phyloP scores from a whole-genome alignment of 92 coral and sea anemone genomes.

The Scolanthus callimorphus region DNA sequence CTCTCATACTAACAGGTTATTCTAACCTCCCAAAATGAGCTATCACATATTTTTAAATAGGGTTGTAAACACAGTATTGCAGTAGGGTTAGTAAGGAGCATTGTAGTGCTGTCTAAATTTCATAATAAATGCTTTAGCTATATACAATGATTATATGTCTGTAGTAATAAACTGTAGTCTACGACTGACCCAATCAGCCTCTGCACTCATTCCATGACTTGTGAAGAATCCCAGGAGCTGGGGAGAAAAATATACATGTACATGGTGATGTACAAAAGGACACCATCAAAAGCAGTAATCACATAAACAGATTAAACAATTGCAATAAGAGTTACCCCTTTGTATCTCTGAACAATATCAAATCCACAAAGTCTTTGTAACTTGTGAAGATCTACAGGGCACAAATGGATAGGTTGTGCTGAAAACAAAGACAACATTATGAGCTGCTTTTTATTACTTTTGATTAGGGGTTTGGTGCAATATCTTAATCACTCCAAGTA shows the following conservation, averaged over 20 bases:
- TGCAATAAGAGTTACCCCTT: too few relatives aligned
- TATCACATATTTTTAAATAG: too few relatives aligned
- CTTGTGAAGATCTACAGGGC: constrained; percentile 75
- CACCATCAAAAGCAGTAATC: neutral
- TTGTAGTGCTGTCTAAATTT: too few relatives aligned
- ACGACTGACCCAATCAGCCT: constrained; percentile 47
- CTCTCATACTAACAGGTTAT: too few relatives aligned
- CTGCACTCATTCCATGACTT: constrained; percentile 34
- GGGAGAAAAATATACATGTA: neutral
- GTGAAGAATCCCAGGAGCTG: constrained; percentile 52
- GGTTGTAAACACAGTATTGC: too few relatives aligned
- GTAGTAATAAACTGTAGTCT: too few relatives aligned
- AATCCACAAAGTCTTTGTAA: constrained; percentile 60
- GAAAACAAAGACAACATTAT: neutral
- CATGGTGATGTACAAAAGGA: neutral
- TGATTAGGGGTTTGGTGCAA: neutral
- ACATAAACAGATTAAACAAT: too few relatives aligned
- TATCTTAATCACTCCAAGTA: too few relatives aligned
- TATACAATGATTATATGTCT: too few relatives aligned
- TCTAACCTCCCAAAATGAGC: too few relatives aligned
- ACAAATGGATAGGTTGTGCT: constrained; percentile 72
- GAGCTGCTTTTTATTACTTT: neutral
- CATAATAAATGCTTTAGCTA: too few relatives aligned
- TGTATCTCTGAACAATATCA: constrained; percentile 49
- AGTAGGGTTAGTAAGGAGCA: too few relatives aligned